A percentile compares a stretch with the other conserved stretches of the same genome.
These are phyloP conservation scores for Subanguina moxae DNA, from an alignment of 1,140 invertebrate species.

Conservation along the genomic window DNA sequence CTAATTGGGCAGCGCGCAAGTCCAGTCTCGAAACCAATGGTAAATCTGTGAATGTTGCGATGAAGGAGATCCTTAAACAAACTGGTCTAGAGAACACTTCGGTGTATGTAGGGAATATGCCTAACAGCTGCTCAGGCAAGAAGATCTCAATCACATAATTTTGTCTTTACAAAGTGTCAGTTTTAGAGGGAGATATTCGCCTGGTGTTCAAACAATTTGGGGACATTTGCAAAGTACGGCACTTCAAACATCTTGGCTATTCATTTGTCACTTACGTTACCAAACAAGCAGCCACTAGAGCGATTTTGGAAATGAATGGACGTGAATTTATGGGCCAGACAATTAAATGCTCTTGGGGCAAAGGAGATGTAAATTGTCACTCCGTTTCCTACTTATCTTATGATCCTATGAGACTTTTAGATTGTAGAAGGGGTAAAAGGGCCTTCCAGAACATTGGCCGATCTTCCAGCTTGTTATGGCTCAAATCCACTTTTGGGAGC, in stretches of 20 bases:
- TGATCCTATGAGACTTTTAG: neutral
- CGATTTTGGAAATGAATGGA: slow-evolving; percentile 93
- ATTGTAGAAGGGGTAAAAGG: neutral
- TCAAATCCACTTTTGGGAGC: neutral
- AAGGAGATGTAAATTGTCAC: slow-evolving; percentile 63
- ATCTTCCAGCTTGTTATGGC: neutral
- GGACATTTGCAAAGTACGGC: slow-evolving; percentile 90
- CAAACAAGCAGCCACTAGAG: slow-evolving; percentile 92
- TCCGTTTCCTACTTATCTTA: neutral
- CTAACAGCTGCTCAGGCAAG: slow-evolving; percentile 14
- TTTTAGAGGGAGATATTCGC: slow-evolving; percentile 83
- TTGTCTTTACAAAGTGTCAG: slow-evolving; percentile 16
- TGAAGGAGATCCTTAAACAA: slow-evolving; percentile 96
- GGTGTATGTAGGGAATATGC: slow-evolving; percentile 93
- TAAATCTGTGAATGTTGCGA: slow-evolving; percentile 62
- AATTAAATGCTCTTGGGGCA: slow-evolving; percentile 98
- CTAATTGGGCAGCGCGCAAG: slow-evolving; percentile 96
- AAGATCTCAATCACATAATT: neutral
- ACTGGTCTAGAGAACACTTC: slow-evolving; percentile 96
- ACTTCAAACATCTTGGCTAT: slow-evolving; percentile 99
- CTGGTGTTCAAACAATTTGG: slow-evolving; percentile 91
- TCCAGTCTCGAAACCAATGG: slow-evolving; percentile 61
- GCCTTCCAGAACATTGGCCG: neutral
- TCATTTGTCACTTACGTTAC: slow-evolving; percentile 87
- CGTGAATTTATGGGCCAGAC: slow-evolving; percentile 90